These are phyloP conservation scores for Pluvianellus socialis DNA, from an alignment of 2,113 vertebrate species.

Conservation along the genomic window DNA sequence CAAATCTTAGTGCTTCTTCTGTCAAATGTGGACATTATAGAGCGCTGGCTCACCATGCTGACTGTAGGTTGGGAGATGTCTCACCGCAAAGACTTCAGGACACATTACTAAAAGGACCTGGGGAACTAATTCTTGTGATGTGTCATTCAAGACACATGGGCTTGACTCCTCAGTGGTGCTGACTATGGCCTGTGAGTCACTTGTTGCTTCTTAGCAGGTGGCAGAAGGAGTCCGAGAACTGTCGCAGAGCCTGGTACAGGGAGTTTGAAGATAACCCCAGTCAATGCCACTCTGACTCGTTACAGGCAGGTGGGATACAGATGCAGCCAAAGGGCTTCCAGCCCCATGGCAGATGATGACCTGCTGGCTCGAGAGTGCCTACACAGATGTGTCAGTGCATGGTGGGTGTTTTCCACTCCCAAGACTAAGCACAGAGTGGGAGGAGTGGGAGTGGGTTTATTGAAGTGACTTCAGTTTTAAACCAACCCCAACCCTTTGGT, in stretches of 20 bases:
- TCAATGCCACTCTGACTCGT: background rate
- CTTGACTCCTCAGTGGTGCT: background rate
- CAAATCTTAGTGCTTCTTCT: background rate
- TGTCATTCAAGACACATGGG: background rate
- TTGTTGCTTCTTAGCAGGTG: background rate
- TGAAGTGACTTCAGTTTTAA: slow-evolving; percentile 19
- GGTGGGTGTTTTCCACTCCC: background rate
- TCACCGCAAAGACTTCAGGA: background rate
- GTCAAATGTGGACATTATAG: background rate
- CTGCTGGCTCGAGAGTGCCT: background rate
- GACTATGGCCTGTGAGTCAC: background rate
- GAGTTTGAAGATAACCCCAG: background rate
- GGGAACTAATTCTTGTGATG: background rate
- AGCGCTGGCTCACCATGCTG: background rate
- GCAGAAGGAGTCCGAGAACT: background rate
- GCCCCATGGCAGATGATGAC: background rate
- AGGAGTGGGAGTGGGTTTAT: slow-evolving; percentile 18
- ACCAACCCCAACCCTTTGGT: background rate
- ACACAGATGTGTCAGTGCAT: background rate
- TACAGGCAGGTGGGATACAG: background rate
- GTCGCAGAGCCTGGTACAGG: background rate
- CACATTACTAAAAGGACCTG: background rate
- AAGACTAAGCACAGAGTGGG: background rate
- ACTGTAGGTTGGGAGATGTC: background rate
- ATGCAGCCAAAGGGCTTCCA: background rate